phyloP scores from a whole-genome alignment of 2,113 vertebrate species.

The Rafetus swinhoei region DNA sequence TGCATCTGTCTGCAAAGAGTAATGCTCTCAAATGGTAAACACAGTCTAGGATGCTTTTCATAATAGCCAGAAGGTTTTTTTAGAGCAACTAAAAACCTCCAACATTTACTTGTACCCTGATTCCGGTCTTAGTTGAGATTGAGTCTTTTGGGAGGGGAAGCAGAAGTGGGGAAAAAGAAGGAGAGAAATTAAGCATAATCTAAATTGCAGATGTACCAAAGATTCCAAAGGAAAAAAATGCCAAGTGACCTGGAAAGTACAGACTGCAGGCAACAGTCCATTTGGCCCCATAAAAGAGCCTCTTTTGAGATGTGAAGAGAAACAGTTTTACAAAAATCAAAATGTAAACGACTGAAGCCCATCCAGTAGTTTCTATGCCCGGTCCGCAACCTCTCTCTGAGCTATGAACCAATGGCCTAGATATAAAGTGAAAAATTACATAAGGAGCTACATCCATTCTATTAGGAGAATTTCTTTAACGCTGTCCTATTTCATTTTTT shows the following conservation, averaged over 20 bases:
- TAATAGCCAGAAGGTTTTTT: background rate
- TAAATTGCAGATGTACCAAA: background rate
- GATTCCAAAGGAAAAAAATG: background rate
- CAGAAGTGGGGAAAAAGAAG: too few relatives aligned
- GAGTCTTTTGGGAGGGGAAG: background rate
- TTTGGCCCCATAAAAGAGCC: background rate
- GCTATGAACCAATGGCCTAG: background rate
- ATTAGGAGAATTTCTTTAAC: background rate
- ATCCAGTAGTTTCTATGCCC: background rate
- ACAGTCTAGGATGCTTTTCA: background rate
- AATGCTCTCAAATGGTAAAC: background rate
- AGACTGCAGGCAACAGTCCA: background rate
- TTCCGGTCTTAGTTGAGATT: background rate
- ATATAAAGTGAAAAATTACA: background rate
- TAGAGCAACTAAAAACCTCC: too few relatives aligned
- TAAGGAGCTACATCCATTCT: background rate
- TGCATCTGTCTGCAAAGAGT: background rate
- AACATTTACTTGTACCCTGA: background rate
- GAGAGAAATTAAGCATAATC: background rate
- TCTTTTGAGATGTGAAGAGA: background rate
- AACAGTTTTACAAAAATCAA: background rate
- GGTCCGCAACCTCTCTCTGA: background rate
- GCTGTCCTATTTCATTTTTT: background rate
- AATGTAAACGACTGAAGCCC: background rate
- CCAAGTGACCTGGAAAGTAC: background rate